These are phyloP conservation scores for Podarcis siculus DNA, from an alignment of 2,797 vertebrate species.

Conservation along the genomic window DNA sequence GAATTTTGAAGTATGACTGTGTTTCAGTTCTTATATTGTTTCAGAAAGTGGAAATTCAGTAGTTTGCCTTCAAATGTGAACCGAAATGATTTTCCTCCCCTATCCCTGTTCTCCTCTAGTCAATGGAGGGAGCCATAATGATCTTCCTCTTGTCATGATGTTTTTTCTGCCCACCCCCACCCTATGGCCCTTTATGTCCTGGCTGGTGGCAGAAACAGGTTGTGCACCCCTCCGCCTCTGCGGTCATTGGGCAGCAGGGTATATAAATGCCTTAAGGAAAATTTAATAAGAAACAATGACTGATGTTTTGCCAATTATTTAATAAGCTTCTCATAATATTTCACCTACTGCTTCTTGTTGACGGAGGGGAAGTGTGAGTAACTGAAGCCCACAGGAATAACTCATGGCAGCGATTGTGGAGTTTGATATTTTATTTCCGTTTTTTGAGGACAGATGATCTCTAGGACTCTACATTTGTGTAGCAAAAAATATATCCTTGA, in stretches of 20 bases:
- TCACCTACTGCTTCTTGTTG: constrained; percentile 14
- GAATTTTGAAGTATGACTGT: no score
- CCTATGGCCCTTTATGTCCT: not conserved
- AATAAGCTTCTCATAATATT: constrained; percentile 42
- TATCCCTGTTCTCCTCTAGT: not conserved
- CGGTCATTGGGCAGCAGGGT: not conserved
- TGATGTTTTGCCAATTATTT: constrained; percentile 29
- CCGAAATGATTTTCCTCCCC: not conserved
- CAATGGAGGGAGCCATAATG: no score
- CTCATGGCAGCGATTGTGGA: not conserved
- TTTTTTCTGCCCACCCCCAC: not conserved
- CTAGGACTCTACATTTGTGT: not conserved
- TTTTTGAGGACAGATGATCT: not conserved
- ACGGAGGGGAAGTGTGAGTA: not conserved
- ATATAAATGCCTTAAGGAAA: not conserved
- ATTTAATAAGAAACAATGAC: not conserved
- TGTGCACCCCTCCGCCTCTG: not conserved
- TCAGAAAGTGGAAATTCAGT: no score
- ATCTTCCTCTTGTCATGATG: no score
- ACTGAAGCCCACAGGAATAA: fast-evolving
- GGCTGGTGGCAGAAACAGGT: not conserved
- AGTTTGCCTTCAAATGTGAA: no score
- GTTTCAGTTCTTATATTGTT: no score
- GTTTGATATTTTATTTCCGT: not conserved
- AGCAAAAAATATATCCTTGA: constrained; percentile 10